Percentiles rank a stretch among this genome's conserved stretches.
Evolutionary conservation across 2,888 invertebrate genomes (phyloP).

Genomic region (Eurois occulta): DNA sequence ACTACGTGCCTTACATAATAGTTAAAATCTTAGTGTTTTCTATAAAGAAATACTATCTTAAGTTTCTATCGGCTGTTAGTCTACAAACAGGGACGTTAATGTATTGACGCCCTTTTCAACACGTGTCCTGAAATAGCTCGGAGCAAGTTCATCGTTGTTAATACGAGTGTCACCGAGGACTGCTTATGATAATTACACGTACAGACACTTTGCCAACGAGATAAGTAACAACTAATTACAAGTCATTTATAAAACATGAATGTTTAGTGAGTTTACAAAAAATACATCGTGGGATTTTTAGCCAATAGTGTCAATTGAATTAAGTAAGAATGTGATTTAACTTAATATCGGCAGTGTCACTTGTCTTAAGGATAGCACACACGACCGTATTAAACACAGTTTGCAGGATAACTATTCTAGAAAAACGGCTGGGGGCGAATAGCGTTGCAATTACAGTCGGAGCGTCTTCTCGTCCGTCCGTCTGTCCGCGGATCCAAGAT

Average conservation of each 20-base stretch:
- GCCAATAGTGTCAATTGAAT: conserved; percentile 30
- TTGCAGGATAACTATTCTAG: conserved; percentile 80
- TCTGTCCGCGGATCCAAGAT: conserved; percentile 83
- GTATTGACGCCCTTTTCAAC: conserved; percentile 59
- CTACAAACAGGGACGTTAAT: conserved; percentile 63
- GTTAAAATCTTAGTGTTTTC: conserved; percentile 82
- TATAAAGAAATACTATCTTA: conserved; percentile 73
- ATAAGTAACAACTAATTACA: conserved; percentile 50
- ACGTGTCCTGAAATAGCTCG: conserved; percentile 61
- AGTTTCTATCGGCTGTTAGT: conserved; percentile 65
- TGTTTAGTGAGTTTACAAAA: conserved; percentile 35
- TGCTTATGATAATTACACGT: conserved; percentile 60
- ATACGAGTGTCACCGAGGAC: conserved; percentile 55
- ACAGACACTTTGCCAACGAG: conserved; percentile 42
- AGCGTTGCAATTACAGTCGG: conserved; percentile 87
- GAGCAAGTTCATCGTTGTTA: conserved; percentile 61
- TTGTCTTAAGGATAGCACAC: conserved; percentile 40
- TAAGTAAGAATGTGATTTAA: conserved; percentile 30
- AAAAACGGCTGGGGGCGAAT: conserved; percentile 86
- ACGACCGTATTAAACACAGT: conserved; percentile 68
- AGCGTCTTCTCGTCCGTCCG: conserved; percentile 83
- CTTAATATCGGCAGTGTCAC: conserved; percentile 37
- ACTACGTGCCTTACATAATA: conserved; percentile 85
- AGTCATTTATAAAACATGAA: conserved; percentile 32
- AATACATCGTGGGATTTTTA: conserved; percentile 26